Evolutionary conservation across 2,888 invertebrate genomes (phyloP).

Genomic region (Trichopoda pennipes): DNA sequence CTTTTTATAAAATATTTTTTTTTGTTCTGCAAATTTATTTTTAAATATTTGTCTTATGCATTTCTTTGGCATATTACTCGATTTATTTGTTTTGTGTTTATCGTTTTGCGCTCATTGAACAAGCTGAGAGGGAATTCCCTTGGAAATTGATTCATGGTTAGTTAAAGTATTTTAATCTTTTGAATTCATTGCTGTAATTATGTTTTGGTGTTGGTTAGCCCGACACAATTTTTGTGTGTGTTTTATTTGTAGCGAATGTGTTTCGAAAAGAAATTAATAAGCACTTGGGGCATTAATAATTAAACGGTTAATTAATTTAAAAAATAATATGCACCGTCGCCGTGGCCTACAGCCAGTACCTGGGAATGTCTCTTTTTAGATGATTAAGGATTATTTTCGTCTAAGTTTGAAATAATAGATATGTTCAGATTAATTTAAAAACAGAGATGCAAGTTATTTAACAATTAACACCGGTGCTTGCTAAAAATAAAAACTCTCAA

Average conservation of each 20-base stretch:
- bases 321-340: no score
- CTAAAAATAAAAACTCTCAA: no score
- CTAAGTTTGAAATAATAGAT: no score
- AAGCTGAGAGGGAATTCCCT: constrained; percentile 39
- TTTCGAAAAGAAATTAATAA: background rate
- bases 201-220: background rate
- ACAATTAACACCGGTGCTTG: no score
- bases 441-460: no score
- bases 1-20: no score
- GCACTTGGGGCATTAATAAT: background rate
- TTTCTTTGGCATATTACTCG: constrained; percentile 44
- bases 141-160: constrained; percentile 31
- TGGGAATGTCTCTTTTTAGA: no score
- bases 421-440: no score
- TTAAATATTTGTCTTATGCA: constrained; percentile 3
- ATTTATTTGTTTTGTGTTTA: constrained; percentile 7
- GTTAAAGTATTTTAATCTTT: constrained; percentile 52
- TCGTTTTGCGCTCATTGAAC: background rate
- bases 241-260: background rate
- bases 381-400: no score
- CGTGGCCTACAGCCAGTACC: no score
- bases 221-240: background rate
- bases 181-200: background rate
- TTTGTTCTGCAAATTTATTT: constrained; percentile 16
- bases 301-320: no score